phyloP scores from a whole-genome alignment of 1,140 invertebrate genomes.

The Meteorus sp. region DNA sequence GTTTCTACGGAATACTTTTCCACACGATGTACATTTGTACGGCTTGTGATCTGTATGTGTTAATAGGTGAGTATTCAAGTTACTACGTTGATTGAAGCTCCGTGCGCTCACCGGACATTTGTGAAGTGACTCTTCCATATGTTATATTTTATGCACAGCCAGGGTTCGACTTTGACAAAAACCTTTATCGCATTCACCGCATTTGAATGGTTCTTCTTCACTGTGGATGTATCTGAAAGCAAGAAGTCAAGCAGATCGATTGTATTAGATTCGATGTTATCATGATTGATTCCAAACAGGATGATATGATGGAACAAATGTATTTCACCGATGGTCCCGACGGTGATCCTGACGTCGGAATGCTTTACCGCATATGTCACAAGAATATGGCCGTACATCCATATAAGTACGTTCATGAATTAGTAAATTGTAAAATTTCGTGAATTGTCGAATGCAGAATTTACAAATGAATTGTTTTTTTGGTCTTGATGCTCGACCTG shows the following conservation, averaged over 20 bases:
- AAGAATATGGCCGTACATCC: no score
- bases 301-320: slow-evolving; percentile 30
- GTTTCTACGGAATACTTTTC: no score
- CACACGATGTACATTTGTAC: no score
- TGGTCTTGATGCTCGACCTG: slow-evolving; percentile 80
- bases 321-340: slow-evolving; percentile 91
- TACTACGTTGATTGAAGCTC: slow-evolving; percentile 88
- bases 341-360: no score
- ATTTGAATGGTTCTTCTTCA: slow-evolving; percentile 97
- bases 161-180: slow-evolving; percentile 98
- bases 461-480: slow-evolving; percentile 98
- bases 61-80: no score
- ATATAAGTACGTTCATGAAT: slow-evolving; percentile 98
- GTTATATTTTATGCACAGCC: slow-evolving; percentile 92
- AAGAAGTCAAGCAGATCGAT: no score
- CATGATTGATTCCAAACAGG: background rate
- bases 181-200: slow-evolving; percentile 92
- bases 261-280: background rate
- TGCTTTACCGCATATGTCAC: no score
- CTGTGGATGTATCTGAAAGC: slow-evolving; percentile 97
- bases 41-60: no score
- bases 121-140: slow-evolving; percentile 90
- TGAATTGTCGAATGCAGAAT: slow-evolving; percentile 96
- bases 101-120: slow-evolving; percentile 88
- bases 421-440: slow-evolving; percentile 96